Evolutionary conservation across 2,888 invertebrate genomes (phyloP).

Genomic region (Eristalis tenax): DNA sequence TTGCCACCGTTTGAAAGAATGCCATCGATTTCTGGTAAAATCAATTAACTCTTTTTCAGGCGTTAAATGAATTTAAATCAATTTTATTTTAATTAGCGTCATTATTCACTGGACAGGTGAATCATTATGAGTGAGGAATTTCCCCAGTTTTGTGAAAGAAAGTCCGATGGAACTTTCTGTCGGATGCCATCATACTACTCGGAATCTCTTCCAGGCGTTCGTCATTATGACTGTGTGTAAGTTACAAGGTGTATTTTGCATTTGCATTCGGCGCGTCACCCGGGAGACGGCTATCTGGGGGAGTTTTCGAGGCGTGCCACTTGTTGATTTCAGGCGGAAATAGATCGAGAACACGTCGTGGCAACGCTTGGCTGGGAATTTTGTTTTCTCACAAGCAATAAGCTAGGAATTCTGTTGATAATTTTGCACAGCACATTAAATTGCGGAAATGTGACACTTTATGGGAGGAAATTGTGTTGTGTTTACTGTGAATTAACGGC

Average conservation of each 20-base stretch:
- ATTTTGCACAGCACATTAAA: no score
- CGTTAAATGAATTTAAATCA: constrained; percentile 27
- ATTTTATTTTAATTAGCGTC: constrained; percentile 14
- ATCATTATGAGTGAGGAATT: constrained; percentile 44
- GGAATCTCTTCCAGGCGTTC: constrained; percentile 3
- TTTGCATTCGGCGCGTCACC: neutral
- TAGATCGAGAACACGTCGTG: neutral
- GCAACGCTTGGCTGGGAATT: neutral
- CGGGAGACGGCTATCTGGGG: neutral
- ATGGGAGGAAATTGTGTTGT: no score
- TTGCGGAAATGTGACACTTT: no score
- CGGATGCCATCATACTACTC: constrained; percentile 5
- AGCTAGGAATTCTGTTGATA: no score
- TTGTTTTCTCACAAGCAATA: no score
- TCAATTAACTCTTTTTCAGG: constrained; percentile 33
- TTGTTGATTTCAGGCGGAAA: neutral
- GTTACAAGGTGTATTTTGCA: neutral
- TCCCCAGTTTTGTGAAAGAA: constrained; percentile 23
- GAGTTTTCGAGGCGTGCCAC: neutral
- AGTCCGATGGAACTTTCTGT: constrained; percentile 8
- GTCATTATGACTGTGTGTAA: neutral
- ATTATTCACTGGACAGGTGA: constrained; percentile 15
- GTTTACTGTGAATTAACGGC: no score
- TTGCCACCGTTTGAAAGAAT: constrained; percentile 8
- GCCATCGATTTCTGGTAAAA: constrained; percentile 30